A percentile compares a stretch with the other conserved stretches of the same genome.
phyloP scores from a whole-genome alignment of 1,140 invertebrate species.

The Achatina immaculata region DNA sequence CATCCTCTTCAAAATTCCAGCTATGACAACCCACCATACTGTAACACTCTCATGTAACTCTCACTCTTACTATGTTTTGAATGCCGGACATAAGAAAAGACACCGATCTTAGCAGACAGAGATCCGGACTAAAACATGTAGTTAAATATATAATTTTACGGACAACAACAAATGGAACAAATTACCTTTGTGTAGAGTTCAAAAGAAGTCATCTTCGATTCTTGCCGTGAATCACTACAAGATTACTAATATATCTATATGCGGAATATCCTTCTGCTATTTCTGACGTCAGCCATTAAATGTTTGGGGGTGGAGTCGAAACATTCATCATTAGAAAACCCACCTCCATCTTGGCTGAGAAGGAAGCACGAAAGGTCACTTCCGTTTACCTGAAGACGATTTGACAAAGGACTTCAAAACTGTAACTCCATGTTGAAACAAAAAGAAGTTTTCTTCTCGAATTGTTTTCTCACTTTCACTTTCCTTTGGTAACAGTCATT shows the following conservation, averaged over 20 bases:
- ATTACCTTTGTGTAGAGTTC: constrained; percentile 26
- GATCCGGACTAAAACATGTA: too few species aligned
- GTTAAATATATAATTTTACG: too few species aligned
- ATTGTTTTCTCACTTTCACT: too few species aligned
- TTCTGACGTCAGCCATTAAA: constrained; percentile 5
- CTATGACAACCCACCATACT: too few species aligned
- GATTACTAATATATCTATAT: background rate
- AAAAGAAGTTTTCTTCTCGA: too few species aligned
- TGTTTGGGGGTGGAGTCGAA: constrained; percentile 25
- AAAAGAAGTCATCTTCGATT: constrained; percentile 15
- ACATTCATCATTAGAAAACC: constrained; percentile 30
- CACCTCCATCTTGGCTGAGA: constrained; percentile 21
- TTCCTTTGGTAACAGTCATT: too few species aligned
- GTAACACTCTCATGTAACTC: too few species aligned
- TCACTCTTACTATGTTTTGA: too few species aligned
- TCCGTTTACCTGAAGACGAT: constrained; percentile 16
- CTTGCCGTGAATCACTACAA: background rate
- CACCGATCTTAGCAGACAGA: too few species aligned
- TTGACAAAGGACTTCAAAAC: background rate
- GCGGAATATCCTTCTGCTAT: background rate
- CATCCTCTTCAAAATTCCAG: too few species aligned
- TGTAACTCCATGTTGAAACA: background rate
- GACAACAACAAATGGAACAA: background rate
- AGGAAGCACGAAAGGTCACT: constrained; percentile 24
- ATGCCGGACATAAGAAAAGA: too few species aligned